These are phyloP conservation scores for Ictalurus furcatus DNA, from an alignment of 2,113 vertebrate genomes.

Conservation along the genomic window DNA sequence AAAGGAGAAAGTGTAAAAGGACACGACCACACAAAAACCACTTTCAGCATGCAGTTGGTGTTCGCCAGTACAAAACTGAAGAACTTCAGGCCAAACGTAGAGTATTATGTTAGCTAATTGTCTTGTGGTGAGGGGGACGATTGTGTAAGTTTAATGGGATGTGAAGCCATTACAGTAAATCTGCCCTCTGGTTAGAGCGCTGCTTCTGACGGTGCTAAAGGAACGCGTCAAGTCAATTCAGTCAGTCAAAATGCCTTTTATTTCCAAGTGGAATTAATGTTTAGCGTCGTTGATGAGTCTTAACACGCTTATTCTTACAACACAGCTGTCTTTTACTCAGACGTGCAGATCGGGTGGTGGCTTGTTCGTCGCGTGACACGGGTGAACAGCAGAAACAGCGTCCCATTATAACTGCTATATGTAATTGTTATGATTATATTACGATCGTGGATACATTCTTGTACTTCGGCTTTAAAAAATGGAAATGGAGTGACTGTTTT, in stretches of 20 bases:
- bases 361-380: background rate
- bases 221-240: background rate
- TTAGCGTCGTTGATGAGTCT: background rate
- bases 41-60: background rate
- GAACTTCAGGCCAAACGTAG: background rate
- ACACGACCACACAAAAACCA: background rate
- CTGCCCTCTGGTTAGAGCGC: background rate
- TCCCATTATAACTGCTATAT: background rate
- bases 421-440: background rate
- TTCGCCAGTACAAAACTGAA: background rate
- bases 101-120: background rate
- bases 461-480: background rate
- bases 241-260: background rate
- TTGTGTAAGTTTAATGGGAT: background rate
- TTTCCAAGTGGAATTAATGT: background rate
- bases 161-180: background rate
- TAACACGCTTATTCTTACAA: background rate
- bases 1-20: background rate
- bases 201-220: background rate
- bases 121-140: background rate
- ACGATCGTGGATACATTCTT: background rate
- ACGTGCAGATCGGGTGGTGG: background rate
- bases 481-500: background rate
- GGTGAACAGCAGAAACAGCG: background rate
- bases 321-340: background rate